Evolutionary conservation across 2,113 vertebrate species (phyloP).

Genomic region (Odontophorus gujanensis): DNA sequence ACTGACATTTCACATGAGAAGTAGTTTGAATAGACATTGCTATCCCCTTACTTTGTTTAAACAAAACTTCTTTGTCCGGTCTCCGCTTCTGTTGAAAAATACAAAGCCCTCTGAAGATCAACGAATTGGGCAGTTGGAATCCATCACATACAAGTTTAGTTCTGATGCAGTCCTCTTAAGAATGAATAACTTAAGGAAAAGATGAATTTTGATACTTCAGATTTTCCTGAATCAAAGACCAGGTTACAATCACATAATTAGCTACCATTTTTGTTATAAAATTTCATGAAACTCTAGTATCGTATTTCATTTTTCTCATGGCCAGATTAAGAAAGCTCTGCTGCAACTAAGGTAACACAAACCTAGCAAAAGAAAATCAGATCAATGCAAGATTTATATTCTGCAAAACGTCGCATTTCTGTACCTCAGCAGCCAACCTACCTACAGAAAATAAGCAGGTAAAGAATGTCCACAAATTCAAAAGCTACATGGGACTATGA

Average conservation of each 20-base stretch:
- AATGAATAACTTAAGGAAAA: neutral
- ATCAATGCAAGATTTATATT: neutral
- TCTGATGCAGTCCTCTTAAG: neutral
- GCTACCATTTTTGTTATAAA: neutral
- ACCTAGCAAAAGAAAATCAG: neutral
- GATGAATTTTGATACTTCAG: neutral
- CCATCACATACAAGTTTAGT: neutral
- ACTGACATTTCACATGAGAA: neutral
- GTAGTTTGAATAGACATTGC: neutral
- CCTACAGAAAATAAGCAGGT: neutral
- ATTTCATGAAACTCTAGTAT: neutral
- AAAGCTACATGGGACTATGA: neutral
- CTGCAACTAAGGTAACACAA: neutral
- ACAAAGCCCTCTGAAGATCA: neutral
- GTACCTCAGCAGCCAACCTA: neutral
- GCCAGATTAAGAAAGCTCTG: neutral
- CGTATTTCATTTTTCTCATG: neutral
- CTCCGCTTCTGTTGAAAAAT: neutral
- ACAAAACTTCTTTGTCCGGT: accelerated
- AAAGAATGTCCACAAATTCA: neutral
- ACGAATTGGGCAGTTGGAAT: neutral
- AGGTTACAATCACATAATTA: neutral
- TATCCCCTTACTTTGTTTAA: neutral
- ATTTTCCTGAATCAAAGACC: neutral
- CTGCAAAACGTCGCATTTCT: neutral